phyloP scores from a whole-genome alignment of 2,113 vertebrate species.

The Syngnathoides biaculeatus region DNA sequence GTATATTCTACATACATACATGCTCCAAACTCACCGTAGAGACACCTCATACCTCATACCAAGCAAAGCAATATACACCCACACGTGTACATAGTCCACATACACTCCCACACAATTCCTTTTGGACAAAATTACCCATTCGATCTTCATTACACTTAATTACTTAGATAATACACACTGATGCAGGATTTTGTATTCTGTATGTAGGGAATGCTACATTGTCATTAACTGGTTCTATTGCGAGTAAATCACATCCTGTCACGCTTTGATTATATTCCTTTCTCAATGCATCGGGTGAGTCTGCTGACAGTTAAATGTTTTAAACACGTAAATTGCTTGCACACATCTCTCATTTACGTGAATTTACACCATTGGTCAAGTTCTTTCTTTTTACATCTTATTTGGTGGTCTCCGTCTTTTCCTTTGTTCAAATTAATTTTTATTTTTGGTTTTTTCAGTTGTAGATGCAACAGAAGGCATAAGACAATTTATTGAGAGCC shows the following conservation, averaged over 20 bases:
- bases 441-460: background rate
- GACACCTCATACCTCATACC: constrained; percentile 1
- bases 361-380: constrained; percentile 22
- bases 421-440: constrained; percentile 11
- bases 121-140: constrained; percentile 33
- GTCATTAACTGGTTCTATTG: constrained; percentile 36
- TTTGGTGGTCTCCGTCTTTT: constrained; percentile 27
- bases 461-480: constrained; percentile 38
- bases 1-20: constrained; percentile 4
- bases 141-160: constrained; percentile 47
- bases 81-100: background rate
- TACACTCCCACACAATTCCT: constrained; percentile 16
- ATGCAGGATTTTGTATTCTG: constrained; percentile 21
- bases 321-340: background rate
- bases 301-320: constrained; percentile 28
- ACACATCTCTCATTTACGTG: constrained; percentile 36
- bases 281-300: constrained; percentile 16
- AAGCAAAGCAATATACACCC: background rate
- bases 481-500: constrained; percentile 63
- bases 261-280: constrained; percentile 16
- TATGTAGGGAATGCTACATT: constrained; percentile 9
- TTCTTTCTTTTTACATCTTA: constrained; percentile 10
- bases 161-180: constrained; percentile 40
- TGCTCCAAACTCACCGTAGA: constrained; percentile 5
- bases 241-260: constrained; percentile 28